These are phyloP conservation scores for Orthonychiurus folsomi DNA, from an alignment of 2,888 invertebrate genomes.

Conservation along the genomic window DNA sequence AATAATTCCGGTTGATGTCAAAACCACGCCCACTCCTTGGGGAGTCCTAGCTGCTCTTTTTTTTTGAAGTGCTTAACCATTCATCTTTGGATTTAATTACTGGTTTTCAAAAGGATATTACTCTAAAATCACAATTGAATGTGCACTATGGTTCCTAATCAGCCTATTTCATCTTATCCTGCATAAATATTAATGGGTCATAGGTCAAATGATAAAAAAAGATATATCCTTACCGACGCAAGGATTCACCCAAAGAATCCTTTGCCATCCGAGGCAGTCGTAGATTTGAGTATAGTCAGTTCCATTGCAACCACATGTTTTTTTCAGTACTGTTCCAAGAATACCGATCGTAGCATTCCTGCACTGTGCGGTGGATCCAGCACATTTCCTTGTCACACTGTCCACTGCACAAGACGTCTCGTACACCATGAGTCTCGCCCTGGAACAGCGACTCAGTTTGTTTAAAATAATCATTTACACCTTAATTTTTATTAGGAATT, in stretches of 20 bases:
- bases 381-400: slow-evolving; percentile 79
- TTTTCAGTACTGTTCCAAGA: slow-evolving; percentile 76
- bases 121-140: no score
- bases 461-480: no score
- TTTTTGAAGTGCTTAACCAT: background rate
- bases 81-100: background rate
- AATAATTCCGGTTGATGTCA: background rate
- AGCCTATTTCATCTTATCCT: no score
- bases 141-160: no score
- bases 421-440: slow-evolving; percentile 72
- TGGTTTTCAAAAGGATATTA: background rate
- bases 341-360: slow-evolving; percentile 76
- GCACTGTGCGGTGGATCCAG: slow-evolving; percentile 75
- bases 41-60: background rate
- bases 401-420: slow-evolving; percentile 88
- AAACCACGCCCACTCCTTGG: background rate
- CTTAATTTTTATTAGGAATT: no score
- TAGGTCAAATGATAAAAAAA: no score
- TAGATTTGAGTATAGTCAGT: slow-evolving; percentile 75
- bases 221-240: slow-evolving; percentile 88
- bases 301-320: slow-evolving; percentile 79
- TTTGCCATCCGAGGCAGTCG: slow-evolving; percentile 82
- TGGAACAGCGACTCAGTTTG: no score
- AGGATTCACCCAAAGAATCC: slow-evolving; percentile 82
- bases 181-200: no score